These are phyloP conservation scores for Betta splendens DNA, from an alignment of 2,797 vertebrate species.

Conservation along the genomic window DNA sequence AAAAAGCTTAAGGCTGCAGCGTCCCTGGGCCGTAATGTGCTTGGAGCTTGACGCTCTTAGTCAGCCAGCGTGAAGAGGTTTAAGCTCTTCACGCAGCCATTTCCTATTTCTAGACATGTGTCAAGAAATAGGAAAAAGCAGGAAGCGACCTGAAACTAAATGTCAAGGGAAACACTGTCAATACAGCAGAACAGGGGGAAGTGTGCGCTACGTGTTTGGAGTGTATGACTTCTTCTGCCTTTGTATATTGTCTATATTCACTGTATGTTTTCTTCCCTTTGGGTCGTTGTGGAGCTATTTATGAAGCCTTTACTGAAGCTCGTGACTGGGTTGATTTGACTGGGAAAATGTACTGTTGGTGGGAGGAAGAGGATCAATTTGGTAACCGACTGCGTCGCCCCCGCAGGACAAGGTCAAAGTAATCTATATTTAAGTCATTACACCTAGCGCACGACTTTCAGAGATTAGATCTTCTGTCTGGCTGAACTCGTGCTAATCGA, in stretches of 20 bases:
- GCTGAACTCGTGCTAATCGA: slow-evolving; percentile 20
- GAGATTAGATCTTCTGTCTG: neutral
- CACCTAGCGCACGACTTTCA: slow-evolving; percentile 13
- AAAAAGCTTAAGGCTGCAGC: neutral
- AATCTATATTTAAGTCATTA: slow-evolving; percentile 36
- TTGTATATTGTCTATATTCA: too few relatives aligned
- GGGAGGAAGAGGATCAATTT: slow-evolving; percentile 14
- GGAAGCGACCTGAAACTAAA: neutral
- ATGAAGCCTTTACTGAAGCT: neutral
- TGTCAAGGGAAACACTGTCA: neutral
- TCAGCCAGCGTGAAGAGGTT: slow-evolving; percentile 6
- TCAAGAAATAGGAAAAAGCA: neutral
- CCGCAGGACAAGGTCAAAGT: slow-evolving; percentile 31
- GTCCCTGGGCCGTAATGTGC: neutral
- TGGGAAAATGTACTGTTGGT: slow-evolving; percentile 1
- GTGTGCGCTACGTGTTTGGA: too few relatives aligned
- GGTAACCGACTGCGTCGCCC: slow-evolving; percentile 17
- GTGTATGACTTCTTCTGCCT: too few relatives aligned
- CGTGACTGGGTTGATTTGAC: slow-evolving; percentile 5
- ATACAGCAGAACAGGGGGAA: neutral
- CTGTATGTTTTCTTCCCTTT: neutral
- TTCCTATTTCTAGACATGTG: too few relatives aligned
- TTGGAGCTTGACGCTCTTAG: slow-evolving; percentile 3
- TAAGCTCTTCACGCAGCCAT: too few relatives aligned
- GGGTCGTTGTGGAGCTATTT: neutral